Percentiles rank a stretch among this genome's conserved stretches.
These are phyloP conservation scores for Actenoides lindsayi DNA, from an alignment of 2,113 vertebrate species.

Conservation along the genomic window DNA sequence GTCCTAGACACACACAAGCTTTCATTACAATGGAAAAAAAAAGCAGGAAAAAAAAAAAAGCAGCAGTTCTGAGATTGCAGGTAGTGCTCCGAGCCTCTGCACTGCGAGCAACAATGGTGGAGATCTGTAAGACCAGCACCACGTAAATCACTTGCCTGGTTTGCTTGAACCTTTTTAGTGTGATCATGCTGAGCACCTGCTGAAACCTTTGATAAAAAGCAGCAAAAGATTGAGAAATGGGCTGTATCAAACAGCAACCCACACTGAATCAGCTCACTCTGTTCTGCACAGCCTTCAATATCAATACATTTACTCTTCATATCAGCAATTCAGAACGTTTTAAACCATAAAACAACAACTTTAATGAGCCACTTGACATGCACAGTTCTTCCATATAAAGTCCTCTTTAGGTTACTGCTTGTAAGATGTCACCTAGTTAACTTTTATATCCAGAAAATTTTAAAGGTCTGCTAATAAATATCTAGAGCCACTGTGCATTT, in stretches of 20 bases:
- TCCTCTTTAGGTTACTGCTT: not conserved
- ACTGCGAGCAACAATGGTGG: fast-evolving
- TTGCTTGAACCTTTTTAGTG: not conserved
- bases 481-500: not conserved
- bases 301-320: not conserved
- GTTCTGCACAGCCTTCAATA: not conserved
- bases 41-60: not conserved
- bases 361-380: not conserved
- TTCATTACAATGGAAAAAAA: not conserved
- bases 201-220: not conserved
- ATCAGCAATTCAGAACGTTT: not conserved
- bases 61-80: not conserved
- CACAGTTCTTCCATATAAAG: not conserved
- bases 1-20: not conserved
- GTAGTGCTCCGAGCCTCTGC: not conserved
- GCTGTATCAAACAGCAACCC: not conserved
- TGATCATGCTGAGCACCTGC: not conserved
- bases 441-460: not conserved
- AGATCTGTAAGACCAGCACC: not conserved
- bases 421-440: not conserved
- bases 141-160: not conserved
- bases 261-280: not conserved
- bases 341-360: not conserved
- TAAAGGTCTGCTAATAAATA: not conserved
- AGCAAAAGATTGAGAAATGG: not conserved